Conservation (phyloP, 1,140 invertebrate genomes). For the Tenebrio molitor region DNA sequence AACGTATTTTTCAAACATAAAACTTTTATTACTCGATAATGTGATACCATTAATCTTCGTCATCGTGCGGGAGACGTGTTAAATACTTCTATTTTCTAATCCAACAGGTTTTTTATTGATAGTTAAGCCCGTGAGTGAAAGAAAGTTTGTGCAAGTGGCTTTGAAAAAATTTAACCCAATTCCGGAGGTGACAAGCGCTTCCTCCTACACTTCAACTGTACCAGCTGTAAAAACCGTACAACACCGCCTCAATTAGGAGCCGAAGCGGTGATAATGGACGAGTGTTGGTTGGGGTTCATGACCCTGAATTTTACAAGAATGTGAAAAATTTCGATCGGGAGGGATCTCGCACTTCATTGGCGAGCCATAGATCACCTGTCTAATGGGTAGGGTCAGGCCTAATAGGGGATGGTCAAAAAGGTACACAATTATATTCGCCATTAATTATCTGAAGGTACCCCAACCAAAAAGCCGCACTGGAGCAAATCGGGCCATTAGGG, state of each 20-base stretch:
- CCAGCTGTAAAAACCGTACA: background rate
- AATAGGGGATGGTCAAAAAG: slow-evolving; percentile 11
- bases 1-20: slow-evolving; percentile 17
- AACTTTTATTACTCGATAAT: slow-evolving; percentile 39
- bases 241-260: background rate
- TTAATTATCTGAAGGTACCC: slow-evolving; percentile 1
- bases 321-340: slow-evolving; percentile 22
- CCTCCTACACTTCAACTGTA: background rate
- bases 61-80: slow-evolving; percentile 21
- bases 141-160: slow-evolving; percentile 19
- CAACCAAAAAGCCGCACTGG: slow-evolving; percentile 9
- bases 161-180: slow-evolving; percentile 23
- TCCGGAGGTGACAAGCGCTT: slow-evolving; percentile 30
- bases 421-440: slow-evolving; percentile 18
- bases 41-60: slow-evolving; percentile 44
- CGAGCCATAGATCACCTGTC: slow-evolving; percentile 15
- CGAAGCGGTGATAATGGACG: background rate
- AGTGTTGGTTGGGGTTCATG: no score
- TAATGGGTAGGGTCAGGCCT: slow-evolving; percentile 10
- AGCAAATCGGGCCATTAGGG: slow-evolving; percentile 5
- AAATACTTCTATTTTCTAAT: slow-evolving; percentile 29
- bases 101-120: slow-evolving; percentile 46
- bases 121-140: slow-evolving; percentile 21
- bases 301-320: background rate
- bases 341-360: no score